Evolutionary conservation across 2,113 vertebrate genomes (phyloP), one percentile per base, ranked within the genome.

Genomic region (Lethenteron camtschaticum): DNA sequence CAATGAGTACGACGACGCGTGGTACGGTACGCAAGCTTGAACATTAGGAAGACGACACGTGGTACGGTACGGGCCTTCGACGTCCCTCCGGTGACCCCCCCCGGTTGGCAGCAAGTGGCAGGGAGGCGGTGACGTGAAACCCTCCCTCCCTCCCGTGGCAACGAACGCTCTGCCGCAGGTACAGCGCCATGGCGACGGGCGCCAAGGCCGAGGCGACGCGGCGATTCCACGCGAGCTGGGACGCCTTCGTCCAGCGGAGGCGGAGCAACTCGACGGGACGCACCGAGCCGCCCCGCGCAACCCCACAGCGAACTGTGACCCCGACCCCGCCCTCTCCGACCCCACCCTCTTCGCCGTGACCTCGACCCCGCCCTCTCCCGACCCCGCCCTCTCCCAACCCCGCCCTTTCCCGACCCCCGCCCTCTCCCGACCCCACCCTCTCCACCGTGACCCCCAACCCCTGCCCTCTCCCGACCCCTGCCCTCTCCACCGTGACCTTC

Each of bases 171-270:
- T 73, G 63, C 18, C 73, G 59, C 80, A 96, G 90, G 77, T 90
- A 86, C 75, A 91, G 87, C 9, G 76, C 85, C 70, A 76, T 95
- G 80, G 72, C 58, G 2, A 74, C 71, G 0, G 4, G 71, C 1
- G 76, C 81, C 70, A 85, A 85, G 79, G 70, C 79, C 18, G 74
- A 78, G 69, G 79, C 81, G 2, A 71, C 73, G 74, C 71, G 71
- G 24, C 63, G 80, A 75, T 90, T 89, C 85, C 79, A 83, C 72
- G 77, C 73, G 72, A 83, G 77, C 75, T 94, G 89, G 91, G 75
- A 87, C 66, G 73, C 76, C 9, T 94, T 94, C 79, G 78, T 94
- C 24, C 76, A 77, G 8, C 11, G 56, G 18, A 11, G 16, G 59
- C 20, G 57, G 57, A 58, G 24, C 68, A 69, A 7, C 11, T 70